Percentiles rank a stretch among this genome's conserved stretches.
Conservation (phyloP, 2,888 invertebrate genomes). For the Diadromus collaris region DNA sequence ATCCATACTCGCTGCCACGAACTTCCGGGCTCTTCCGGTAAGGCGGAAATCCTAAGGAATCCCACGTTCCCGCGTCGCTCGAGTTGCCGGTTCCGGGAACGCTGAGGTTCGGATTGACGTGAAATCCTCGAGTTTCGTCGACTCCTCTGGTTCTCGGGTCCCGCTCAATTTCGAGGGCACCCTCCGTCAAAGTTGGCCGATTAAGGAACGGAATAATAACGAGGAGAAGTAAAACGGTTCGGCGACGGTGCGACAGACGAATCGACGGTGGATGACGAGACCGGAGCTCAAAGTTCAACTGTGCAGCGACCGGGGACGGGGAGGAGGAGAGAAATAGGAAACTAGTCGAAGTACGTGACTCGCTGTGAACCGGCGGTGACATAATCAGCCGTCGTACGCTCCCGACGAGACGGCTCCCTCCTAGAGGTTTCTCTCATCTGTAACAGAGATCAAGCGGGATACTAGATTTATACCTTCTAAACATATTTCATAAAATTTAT, state of each 20-base stretch:
- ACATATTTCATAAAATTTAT: not conserved
- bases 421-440: constrained; percentile 57
- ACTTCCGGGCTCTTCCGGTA: constrained; percentile 3
- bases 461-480: not conserved
- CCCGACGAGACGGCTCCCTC: constrained; percentile 52
- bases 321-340: constrained; percentile 70
- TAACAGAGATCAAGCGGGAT: constrained; percentile 38
- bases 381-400: constrained; percentile 77
- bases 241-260: constrained; percentile 17
- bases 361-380: constrained; percentile 74
- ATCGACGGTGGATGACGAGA: constrained; percentile 41
- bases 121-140: constrained; percentile 10
- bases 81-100: not conserved
- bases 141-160: constrained; percentile 22
- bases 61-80: not conserved
- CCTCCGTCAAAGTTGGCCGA: constrained; percentile 29
- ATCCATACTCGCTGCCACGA: constrained; percentile 35
- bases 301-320: constrained; percentile 63
- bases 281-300: constrained; percentile 57
- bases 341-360: constrained; percentile 72
- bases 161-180: constrained; percentile 21
- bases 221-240: constrained; percentile 33
- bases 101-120: not conserved
- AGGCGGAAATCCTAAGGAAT: constrained; percentile 8
- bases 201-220: constrained; percentile 37